These are phyloP conservation scores for Corvus moneduloides DNA, from an alignment of 2,113 vertebrate species.

Conservation along the genomic window DNA sequence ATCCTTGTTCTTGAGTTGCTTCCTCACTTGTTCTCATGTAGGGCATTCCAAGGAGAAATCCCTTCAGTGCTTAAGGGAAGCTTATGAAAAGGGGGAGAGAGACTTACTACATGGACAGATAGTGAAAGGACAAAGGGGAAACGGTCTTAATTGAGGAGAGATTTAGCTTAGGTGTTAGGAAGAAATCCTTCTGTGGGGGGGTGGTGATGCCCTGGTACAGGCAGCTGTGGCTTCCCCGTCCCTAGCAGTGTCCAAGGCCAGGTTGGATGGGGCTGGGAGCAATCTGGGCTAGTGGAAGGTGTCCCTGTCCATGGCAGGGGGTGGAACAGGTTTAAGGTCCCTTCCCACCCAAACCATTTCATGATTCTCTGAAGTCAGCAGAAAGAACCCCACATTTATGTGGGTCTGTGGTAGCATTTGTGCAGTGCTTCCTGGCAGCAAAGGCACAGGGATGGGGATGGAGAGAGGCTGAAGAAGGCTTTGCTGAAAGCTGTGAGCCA, in stretches of 20 bases:
- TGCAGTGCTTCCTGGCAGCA: neutral
- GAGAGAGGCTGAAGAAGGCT: neutral
- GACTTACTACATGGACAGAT: neutral
- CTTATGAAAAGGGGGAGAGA: neutral
- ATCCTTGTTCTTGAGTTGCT: neutral
- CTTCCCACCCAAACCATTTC: neutral
- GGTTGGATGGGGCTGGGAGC: neutral
- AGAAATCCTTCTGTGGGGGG: neutral
- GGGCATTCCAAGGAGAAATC: neutral
- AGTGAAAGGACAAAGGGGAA: neutral
- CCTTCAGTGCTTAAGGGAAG: neutral
- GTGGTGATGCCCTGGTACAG: rapidly evolving
- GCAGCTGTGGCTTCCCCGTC: neutral
- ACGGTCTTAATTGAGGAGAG: neutral
- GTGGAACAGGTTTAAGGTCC: neutral
- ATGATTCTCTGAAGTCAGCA: neutral
- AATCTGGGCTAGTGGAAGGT: rapidly evolving
- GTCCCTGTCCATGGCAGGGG: neutral
- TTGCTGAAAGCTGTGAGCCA: neutral
- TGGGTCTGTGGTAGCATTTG: neutral
- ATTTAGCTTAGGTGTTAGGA: neutral
- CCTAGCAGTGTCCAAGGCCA: neutral
- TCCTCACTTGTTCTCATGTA: neutral
- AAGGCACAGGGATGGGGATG: neutral
- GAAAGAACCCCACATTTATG: neutral